These are phyloP conservation scores for Naja naja DNA, from an alignment of 2,113 vertebrate genomes.

Conservation along the genomic window DNA sequence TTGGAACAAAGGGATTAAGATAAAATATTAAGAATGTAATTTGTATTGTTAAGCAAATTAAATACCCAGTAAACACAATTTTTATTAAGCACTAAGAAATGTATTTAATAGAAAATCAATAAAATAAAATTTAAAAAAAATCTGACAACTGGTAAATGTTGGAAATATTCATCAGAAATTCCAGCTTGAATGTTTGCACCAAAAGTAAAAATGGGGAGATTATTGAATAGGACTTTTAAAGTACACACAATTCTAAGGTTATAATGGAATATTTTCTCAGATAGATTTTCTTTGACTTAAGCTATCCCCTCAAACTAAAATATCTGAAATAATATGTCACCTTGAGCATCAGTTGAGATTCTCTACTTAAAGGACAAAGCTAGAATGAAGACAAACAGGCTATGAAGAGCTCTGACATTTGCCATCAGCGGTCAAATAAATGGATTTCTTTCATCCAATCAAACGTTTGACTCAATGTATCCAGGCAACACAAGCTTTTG, in stretches of 20 bases:
- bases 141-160: neutral
- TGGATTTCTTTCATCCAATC: constrained; percentile 51
- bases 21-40: too few species aligned
- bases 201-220: neutral
- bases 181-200: neutral
- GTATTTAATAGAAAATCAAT: too few species aligned
- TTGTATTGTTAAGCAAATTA: too few species aligned
- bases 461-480: constrained; percentile 56
- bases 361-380: constrained; percentile 39
- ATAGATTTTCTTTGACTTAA: constrained; percentile 24
- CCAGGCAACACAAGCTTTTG: constrained; percentile 61
- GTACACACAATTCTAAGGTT: neutral
- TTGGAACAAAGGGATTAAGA: too few species aligned
- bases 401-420: constrained; percentile 42
- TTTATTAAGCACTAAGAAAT: too few species aligned
- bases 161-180: neutral
- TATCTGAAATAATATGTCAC: neutral
- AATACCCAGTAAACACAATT: too few species aligned
- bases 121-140: too few species aligned
- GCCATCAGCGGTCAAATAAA: constrained; percentile 28
- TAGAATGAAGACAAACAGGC: constrained; percentile 35
- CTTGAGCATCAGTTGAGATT: constrained; percentile 10
- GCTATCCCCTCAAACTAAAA: neutral
- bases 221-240: neutral
- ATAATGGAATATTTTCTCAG: constrained; percentile 1